Evolutionary conservation across 2,797 vertebrate genomes (phyloP).

Genomic region (Scarus forsteni): DNA sequence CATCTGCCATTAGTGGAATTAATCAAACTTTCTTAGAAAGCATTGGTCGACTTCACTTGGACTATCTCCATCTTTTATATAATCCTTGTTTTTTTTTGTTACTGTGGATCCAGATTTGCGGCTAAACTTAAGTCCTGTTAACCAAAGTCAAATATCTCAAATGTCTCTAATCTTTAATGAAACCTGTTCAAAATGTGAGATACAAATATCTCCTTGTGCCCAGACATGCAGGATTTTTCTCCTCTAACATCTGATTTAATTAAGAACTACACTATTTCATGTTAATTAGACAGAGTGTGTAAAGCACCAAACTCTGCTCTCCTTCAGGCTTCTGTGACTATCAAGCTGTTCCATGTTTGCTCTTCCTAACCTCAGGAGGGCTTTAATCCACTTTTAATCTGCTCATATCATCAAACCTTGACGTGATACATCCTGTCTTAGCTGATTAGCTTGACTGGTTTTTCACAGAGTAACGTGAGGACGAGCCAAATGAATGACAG

Average conservation of each 20-base stretch:
- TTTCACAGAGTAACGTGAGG: slow-evolving; percentile 17
- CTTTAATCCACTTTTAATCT: slow-evolving; percentile 67
- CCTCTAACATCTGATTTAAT: slow-evolving; percentile 23
- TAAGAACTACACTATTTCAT: slow-evolving; percentile 15
- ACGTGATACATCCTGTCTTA: slow-evolving; percentile 54
- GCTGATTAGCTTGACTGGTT: slow-evolving; percentile 61
- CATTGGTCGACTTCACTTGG: not conserved
- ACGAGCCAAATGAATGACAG: slow-evolving; percentile 33
- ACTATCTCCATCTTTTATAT: not conserved
- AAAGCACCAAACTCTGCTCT: not conserved
- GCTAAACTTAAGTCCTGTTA: too few species aligned
- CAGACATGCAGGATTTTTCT: slow-evolving; percentile 4
- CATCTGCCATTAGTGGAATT: too few species aligned
- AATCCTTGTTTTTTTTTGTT: not conserved
- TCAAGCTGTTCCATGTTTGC: slow-evolving; percentile 14
- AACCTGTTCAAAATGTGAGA: not conserved
- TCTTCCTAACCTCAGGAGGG: slow-evolving; percentile 43
- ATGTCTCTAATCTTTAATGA: not conserved
- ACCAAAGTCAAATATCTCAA: not conserved
- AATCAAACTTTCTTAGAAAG: too few species aligned
- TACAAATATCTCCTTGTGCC: slow-evolving; percentile 7
- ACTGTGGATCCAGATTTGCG: not conserved
- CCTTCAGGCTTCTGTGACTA: slow-evolving; percentile 7
- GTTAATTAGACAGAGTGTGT: slow-evolving; percentile 35
- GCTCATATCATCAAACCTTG: slow-evolving; percentile 58